phyloP scores from a whole-genome alignment of 1,140 invertebrate genomes.

The Goniozus legneri region DNA sequence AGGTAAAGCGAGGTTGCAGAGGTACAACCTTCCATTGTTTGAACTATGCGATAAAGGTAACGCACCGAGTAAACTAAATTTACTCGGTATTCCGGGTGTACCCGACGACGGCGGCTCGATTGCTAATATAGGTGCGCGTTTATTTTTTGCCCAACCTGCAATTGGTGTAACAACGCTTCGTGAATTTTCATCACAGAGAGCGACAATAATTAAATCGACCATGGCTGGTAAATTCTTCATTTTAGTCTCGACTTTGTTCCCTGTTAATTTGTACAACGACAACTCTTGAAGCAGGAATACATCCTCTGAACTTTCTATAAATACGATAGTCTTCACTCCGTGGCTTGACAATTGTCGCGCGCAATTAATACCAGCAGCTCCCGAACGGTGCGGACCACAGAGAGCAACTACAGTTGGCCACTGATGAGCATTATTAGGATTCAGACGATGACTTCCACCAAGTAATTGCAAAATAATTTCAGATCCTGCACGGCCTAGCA shows the following conservation, averaged over 20 bases:
- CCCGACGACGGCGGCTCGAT: slow-evolving; percentile 75
- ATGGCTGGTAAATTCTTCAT: slow-evolving; percentile 59
- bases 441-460: slow-evolving; percentile 70
- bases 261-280: slow-evolving; percentile 62
- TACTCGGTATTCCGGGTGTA: slow-evolving; percentile 64
- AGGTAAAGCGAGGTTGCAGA: slow-evolving; percentile 83
- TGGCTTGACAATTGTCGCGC: slow-evolving; percentile 80
- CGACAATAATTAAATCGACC: slow-evolving; percentile 69
- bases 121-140: slow-evolving; percentile 73
- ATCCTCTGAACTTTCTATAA: slow-evolving; percentile 57
- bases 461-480: slow-evolving; percentile 76
- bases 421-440: slow-evolving; percentile 79
- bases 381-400: slow-evolving; percentile 66
- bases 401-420: slow-evolving; percentile 73
- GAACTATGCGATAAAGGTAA: slow-evolving; percentile 70
- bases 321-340: slow-evolving; percentile 71
- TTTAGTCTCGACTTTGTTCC: slow-evolving; percentile 56
- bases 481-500: slow-evolving; percentile 71
- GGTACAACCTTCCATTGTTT: slow-evolving; percentile 76
- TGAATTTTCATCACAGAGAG: slow-evolving; percentile 57
- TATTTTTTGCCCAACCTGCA: slow-evolving; percentile 67
- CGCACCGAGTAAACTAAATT: slow-evolving; percentile 72
- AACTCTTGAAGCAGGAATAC: slow-evolving; percentile 59
- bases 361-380: slow-evolving; percentile 72
- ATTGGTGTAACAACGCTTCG: slow-evolving; percentile 45